These are phyloP conservation scores for Pteropus alecto DNA, from an alignment of 2,113 vertebrate species.

Conservation along the genomic window DNA sequence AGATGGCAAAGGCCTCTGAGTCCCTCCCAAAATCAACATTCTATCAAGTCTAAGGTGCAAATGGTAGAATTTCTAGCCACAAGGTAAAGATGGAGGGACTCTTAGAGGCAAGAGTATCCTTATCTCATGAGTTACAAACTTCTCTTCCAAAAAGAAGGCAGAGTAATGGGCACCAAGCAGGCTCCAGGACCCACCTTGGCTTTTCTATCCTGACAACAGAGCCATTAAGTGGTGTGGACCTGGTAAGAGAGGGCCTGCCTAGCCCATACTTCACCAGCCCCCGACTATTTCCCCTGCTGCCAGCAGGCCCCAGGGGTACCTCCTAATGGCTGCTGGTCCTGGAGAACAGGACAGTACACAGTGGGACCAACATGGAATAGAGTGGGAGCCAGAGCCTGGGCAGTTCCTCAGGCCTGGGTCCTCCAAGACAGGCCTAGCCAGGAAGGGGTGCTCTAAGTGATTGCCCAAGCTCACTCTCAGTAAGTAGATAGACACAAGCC, in stretches of 20 bases:
- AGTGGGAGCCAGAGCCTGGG: neutral
- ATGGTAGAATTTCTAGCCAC: neutral
- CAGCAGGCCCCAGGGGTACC: neutral
- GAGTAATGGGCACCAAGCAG: neutral
- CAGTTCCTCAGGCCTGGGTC: neutral
- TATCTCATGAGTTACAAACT: neutral
- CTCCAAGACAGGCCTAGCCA: neutral
- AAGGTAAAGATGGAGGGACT: neutral
- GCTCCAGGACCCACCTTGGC: neutral
- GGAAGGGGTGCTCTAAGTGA: neutral
- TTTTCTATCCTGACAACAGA: neutral
- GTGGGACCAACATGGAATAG: neutral
- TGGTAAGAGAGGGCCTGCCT: neutral
- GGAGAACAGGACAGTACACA: neutral
- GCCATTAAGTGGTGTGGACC: too few relatives aligned
- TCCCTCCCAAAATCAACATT: neutral
- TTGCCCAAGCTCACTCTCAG: neutral
- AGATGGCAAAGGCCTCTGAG: neutral
- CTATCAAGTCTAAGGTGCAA: neutral
- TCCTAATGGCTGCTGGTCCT: neutral
- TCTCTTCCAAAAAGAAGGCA: neutral
- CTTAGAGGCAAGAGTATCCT: neutral
- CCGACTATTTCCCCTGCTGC: neutral
- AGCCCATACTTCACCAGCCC: neutral
- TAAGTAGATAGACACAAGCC: neutral